These are phyloP conservation scores for Xiphophorus couchianus DNA, from an alignment of 2,113 vertebrate genomes.

Conservation along the genomic window DNA sequence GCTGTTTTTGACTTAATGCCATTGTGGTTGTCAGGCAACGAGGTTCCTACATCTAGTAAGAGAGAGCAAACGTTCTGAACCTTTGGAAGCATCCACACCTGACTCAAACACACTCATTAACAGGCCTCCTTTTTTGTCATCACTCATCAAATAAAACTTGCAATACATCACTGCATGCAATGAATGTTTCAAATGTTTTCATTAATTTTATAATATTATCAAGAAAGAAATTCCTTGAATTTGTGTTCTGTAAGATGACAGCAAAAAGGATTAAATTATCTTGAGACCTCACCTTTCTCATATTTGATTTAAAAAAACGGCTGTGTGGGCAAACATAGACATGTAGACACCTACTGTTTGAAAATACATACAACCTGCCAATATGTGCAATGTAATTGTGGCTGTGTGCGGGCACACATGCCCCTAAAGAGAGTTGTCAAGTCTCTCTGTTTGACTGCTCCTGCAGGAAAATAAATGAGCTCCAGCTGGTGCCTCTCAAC, in stretches of 20 bases:
- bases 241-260: slow-evolving; percentile 86
- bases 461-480: slow-evolving; percentile 69
- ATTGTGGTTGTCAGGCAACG: no score
- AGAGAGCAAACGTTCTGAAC: no score
- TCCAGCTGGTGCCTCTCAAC: slow-evolving; percentile 63
- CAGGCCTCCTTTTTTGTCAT: background rate
- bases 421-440: slow-evolving; percentile 40
- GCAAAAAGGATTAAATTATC: slow-evolving; percentile 87
- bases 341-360: slow-evolving; percentile 20
- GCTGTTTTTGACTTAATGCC: no score
- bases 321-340: slow-evolving; percentile 20
- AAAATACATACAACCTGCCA: slow-evolving; percentile 26
- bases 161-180: no score
- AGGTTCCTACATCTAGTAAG: no score
- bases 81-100: no score
- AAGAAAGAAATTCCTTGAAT: slow-evolving; percentile 77
- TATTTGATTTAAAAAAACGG: slow-evolving; percentile 70
- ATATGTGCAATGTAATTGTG: slow-evolving; percentile 4
- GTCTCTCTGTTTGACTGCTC: slow-evolving; percentile 42
- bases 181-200: background rate
- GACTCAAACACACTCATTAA: background rate
- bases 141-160: no score
- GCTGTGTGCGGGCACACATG: background rate
- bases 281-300: slow-evolving; percentile 85
- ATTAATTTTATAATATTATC: background rate